Evolutionary conservation across 1,140 invertebrate genomes (phyloP), one percentile per base, ranked within the genome.

Genomic region (Tetramorium parvispinum): DNA sequence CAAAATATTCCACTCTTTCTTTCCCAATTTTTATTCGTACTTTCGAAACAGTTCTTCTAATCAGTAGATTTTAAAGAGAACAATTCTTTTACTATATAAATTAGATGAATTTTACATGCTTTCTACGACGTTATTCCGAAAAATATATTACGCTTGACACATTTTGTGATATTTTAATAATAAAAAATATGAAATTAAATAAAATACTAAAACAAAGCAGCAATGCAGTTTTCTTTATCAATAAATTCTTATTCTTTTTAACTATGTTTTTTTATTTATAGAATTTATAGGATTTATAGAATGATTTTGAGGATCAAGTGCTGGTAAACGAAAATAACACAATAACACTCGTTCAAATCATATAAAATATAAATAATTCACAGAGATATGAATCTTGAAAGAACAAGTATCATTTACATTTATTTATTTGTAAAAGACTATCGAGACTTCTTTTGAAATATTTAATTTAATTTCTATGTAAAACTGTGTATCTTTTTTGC

Each of bases 1-100:
- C 61, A 40, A 82, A 59, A 82, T 59, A 73, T 71, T 82, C 51
- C 5, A 18, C 11, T 66, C 49, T 43, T 7, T 68, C 57, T 81
- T 43, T 8, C 10, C 21, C 11, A 81, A 55, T 55, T 81, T 71
- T 70, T 18, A 53, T 55, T 24, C 37, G 21, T 59, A 71, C 24
- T 55, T 55, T 27, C 16, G 6, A 55, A 53, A 70, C 77, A 27
- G 37, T 70, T 21, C 21, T 11, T 57, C 7, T 55, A 46, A 70
- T 53, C 49, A 70, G n/a, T 10, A 43, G 27, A 40, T 10, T 13
- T n/a, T 51, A 37, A 6, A 43, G 55, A 79, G 49, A 32, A 55
- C 6, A 7, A 55, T 55, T 70, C 37, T 27, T 55, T 8, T 57
- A 43, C 0, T 8, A 71, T 21, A 24, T n/a, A 27, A 53, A 65